Base-by-base conservation (phyloP, 2,113 vertebrate genomes). In the Eonycteris spelaea region DNA sequence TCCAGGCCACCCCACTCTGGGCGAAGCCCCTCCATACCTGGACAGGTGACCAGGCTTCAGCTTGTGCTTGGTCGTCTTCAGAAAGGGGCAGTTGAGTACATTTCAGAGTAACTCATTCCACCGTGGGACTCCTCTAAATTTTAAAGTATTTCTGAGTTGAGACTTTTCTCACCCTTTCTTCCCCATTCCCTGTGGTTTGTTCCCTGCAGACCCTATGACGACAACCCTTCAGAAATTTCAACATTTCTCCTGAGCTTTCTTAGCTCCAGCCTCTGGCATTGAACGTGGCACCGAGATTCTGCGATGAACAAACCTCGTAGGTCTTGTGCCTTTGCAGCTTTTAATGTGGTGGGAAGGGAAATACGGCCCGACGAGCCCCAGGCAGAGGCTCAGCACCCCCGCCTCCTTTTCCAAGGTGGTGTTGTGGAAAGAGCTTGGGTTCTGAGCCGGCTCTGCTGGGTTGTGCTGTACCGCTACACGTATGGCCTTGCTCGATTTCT, bases 351-450 rank as follows among this genome's bases (percentile, higher is more conserved):
- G 12, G 67, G 61, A 86, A 83, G 51, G 30, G 73, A 33, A 38
- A 18, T 22, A 8, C 0, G 14, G 4, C 22, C 2, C 5, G 3
- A 7, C 5, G 30, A 40, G 24, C 30, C 18, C 2, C 0, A 2
- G 6, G 9, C 70, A 6, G 19, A 38, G 51, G 24, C 48, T 33
- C 6, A 19, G 19, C 61, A 1, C 6, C 33, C 14, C 43, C 0
- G 1, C 28, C 14, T 18, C 53, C 45, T 33, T 65, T 14, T 13
- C 80, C 48, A 8, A 1, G 3, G 18, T 5, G 6, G 0, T 30
- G 3, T 4, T 14, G 21, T 38, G 30, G 19, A 4, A 63, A 26
- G 59, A 35, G 4, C 18, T 13, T 11, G 67, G 28, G 9, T 21
- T 53, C 61, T 43, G 77, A 40, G 45, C 48, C 1, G 35, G 55